Percentiles rank a stretch among this genome's conserved stretches.
Evolutionary conservation across 2,113 vertebrate species (phyloP).

Genomic region (Australoheros scitulus): DNA sequence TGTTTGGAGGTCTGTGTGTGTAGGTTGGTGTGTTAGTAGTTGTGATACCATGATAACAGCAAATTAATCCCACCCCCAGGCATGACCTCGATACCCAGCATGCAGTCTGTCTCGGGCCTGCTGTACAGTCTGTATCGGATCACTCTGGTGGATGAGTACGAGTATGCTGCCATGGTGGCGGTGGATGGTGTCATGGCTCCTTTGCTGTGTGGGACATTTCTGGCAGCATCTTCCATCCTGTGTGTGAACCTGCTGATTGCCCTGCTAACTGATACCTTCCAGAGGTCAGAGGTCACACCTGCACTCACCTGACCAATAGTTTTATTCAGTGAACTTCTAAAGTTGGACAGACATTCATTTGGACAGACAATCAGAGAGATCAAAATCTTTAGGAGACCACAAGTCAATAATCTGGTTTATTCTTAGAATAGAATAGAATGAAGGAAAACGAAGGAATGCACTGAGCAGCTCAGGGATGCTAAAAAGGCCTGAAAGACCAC

Average conservation of each 20-base stretch:
- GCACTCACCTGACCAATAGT: no score
- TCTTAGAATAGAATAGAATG: no score
- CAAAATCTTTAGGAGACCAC: no score
- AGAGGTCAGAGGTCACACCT: conserved; percentile 59
- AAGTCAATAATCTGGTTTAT: no score
- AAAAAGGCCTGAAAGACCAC: no score
- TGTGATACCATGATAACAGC: not conserved
- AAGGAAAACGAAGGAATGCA: no score
- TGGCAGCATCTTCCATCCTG: conserved; percentile 72
- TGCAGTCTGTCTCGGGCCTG: conserved; percentile 69
- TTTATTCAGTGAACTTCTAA: no score
- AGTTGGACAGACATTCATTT: no score
- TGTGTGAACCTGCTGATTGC: conserved; percentile 77
- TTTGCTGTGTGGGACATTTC: conserved; percentile 76
- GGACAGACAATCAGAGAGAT: no score
- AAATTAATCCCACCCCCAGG: conserved; percentile 35
- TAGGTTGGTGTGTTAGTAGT: not conserved
- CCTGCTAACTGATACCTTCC: conserved; percentile 76
- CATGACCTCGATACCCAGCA: conserved; percentile 62
- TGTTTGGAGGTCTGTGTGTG: conserved; percentile 74
- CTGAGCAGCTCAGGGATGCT: no score
- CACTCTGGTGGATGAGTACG: conserved; percentile 78
- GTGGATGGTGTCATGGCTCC: conserved; percentile 73
- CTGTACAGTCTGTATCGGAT: conserved; percentile 78
- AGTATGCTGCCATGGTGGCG: conserved; percentile 69